Percentiles rank a stretch among this genome's conserved stretches.
Evolutionary conservation across 2,113 vertebrate genomes (phyloP).

Genomic region (Corythornis cristatus): DNA sequence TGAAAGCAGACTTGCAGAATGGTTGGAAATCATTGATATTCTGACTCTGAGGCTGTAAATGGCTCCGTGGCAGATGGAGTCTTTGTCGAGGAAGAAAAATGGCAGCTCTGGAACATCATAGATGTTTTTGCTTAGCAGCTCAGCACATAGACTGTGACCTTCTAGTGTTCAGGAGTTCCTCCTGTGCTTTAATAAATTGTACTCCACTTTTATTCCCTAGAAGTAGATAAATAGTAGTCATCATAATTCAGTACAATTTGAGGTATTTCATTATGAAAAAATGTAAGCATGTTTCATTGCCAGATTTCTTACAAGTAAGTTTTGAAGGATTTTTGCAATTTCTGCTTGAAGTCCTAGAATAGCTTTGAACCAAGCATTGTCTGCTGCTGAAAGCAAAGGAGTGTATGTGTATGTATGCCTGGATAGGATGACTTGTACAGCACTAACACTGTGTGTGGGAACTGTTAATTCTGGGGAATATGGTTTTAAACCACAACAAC

Average conservation of each 20-base stretch:
- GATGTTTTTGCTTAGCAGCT: constrained; percentile 81
- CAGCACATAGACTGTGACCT: constrained; percentile 84
- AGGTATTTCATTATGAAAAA: constrained; percentile 67
- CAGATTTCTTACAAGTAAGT: constrained; percentile 28
- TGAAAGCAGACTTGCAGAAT: constrained; percentile 86
- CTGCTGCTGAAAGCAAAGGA: background rate
- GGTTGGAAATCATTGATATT: constrained; percentile 96
- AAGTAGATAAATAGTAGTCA: constrained; percentile 73
- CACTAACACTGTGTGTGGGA: background rate
- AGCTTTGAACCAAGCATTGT: background rate
- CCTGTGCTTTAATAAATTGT: constrained; percentile 81
- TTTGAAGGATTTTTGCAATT: constrained; percentile 48
- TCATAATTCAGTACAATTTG: constrained; percentile 73
- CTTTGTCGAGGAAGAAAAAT: constrained; percentile 98
- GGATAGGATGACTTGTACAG: rapidly evolving
- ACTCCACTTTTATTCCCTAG: constrained; percentile 75
- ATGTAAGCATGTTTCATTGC: constrained; percentile 53
- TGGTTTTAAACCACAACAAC: background rate
- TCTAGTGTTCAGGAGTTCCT: constrained; percentile 79
- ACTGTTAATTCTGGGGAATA: background rate
- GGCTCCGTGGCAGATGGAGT: constrained; percentile 95
- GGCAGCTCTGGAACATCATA: constrained; percentile 84
- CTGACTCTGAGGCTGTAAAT: constrained; percentile 91
- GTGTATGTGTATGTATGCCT: background rate
- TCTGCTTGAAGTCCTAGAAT: background rate